Conservation (phyloP, 2,797 vertebrate genomes). For the Cephalopachus bancanus region DNA sequence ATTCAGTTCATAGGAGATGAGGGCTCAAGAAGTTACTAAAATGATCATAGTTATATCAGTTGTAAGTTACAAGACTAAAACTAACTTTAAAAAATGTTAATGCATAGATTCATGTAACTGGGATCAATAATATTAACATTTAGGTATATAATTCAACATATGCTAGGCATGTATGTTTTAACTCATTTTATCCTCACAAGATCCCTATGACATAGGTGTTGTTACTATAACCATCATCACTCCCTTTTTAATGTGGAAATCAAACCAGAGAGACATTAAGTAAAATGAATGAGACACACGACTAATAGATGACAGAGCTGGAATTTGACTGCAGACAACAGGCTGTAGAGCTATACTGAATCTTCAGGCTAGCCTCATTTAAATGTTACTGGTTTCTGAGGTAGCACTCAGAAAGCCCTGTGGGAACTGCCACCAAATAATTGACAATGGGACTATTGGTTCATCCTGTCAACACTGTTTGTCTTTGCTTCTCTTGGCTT, state of each 20-base stretch:
- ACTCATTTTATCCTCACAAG: conserved; percentile 32
- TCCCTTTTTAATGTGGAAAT: background rate
- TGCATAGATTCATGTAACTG: background rate
- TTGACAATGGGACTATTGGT: background rate
- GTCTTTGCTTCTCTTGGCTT: background rate
- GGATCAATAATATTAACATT: background rate
- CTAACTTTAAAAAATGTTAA: background rate
- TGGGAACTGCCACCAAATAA: background rate
- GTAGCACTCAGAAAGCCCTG: background rate
- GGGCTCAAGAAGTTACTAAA: background rate
- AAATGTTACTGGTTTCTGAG: background rate
- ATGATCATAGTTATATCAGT: background rate
- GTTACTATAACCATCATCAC: background rate
- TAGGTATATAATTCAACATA: background rate
- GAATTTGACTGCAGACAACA: background rate
- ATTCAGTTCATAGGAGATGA: background rate
- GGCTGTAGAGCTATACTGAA: background rate
- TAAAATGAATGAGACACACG: background rate
- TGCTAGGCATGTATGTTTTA: background rate
- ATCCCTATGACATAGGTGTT: background rate
- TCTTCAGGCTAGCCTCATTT: background rate
- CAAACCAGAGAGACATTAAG: background rate
- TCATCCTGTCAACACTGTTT: background rate
- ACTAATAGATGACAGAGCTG: background rate
- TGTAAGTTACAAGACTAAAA: background rate